Base-by-base conservation (phyloP, 2,888 invertebrate species). In the Alitta virens region DNA sequence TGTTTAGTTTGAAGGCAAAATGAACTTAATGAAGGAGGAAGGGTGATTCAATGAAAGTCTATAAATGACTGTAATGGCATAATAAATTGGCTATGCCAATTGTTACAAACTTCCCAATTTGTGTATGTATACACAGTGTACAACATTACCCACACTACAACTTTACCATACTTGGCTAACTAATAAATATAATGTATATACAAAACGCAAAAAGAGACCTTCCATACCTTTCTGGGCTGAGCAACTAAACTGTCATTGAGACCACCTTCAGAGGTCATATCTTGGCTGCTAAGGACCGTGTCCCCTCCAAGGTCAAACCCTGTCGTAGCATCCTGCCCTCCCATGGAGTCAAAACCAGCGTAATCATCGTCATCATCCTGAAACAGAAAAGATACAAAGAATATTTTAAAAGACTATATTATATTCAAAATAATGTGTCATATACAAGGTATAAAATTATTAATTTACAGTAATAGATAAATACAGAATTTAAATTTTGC, bases 171-270 rank as follows among this genome's bases (percentile, higher is more conserved):
- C n/a, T n/a, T n/a, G n/a, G n/a, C n/a, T n/a, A n/a, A n/a, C n/a
- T n/a, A n/a, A n/a, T n/a, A n/a, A n/a, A n/a, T n/a, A n/a, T n/a
- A n/a, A n/a, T n/a, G n/a, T n/a, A n/a, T n/a, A n/a, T n/a, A n/a
- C n/a, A n/a, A n/a, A n/a, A n/a, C n/a, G n/a, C n/a, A n/a, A n/a
- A n/a, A n/a, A n/a, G n/a, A n/a, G n/a, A n/a, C n/a, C n/a, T n/a
- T n/a, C 33, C 26, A 12, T 69, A 75, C 70, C 75, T 76, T 79
- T 54, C 74, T 71, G 9, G 80, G 80, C 60, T 76, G 76, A 21
- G 75, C 74, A 0, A 80, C 68, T 2, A 80, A 69, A 60, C 75
- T 77, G 67, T 78, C 77, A 27, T 61, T 61, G 42, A 60, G 56
- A 21, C 52, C 52, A 21, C 52, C 52, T 7, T 52, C 52, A 27